Evolutionary conservation across 2,113 vertebrate genomes (phyloP).

Genomic region (Zosterops japonicus): DNA sequence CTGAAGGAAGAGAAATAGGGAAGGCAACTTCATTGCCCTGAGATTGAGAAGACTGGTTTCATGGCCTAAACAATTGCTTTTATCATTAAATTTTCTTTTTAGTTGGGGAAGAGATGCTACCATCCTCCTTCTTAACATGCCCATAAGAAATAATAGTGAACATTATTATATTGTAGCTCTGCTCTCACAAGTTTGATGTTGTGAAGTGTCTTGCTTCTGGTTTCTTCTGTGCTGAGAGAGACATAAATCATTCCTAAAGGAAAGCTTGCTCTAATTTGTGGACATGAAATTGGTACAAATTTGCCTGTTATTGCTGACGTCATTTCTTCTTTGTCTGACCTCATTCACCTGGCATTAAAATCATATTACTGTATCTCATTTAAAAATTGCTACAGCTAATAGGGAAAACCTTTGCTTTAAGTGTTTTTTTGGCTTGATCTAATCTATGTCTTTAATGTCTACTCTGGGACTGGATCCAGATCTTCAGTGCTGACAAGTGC

Average conservation of each 20-base stretch:
- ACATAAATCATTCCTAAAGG: constrained; percentile 14
- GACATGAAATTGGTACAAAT: not conserved
- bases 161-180: not conserved
- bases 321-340: constrained; percentile 47
- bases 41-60: not conserved
- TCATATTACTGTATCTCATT: not conserved
- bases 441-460: constrained; percentile 33
- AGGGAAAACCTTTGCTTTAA: constrained; percentile 17
- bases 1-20: not conserved
- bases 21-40: not conserved
- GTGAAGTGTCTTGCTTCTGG: not conserved
- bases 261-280: constrained; percentile 30
- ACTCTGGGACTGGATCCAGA: not conserved
- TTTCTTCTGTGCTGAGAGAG: not conserved
- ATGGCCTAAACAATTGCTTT: not conserved
- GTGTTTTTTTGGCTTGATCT: constrained; percentile 54
- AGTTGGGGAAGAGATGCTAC: not conserved
- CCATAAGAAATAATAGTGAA: not conserved
- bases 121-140: not conserved
- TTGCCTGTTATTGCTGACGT: not conserved
- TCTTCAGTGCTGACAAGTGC: not conserved
- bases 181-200: not conserved
- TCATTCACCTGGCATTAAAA: constrained; percentile 42
- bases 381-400: constrained; percentile 14
- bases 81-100: not conserved